A percentile compares a stretch with the other conserved stretches of the same genome.
phyloP scores from a whole-genome alignment of 2,888 invertebrate species.

The Drosophila yooni region DNA sequence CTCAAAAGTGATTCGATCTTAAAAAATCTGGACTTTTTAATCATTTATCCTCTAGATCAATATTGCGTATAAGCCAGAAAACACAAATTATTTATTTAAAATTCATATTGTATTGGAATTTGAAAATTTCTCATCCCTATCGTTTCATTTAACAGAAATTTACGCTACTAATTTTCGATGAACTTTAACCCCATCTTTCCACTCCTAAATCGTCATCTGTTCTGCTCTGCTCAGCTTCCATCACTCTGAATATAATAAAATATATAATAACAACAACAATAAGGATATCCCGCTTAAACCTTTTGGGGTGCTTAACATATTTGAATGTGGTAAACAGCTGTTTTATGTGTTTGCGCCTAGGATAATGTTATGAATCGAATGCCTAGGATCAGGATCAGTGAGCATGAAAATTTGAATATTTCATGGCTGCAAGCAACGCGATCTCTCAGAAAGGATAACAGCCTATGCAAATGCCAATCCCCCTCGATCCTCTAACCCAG shows the following conservation, averaged over 20 bases:
- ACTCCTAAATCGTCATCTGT: conserved; percentile 13
- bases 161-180: conserved; percentile 39
- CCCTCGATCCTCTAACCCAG: background rate
- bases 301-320: conserved; percentile 23
- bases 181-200: conserved; percentile 23
- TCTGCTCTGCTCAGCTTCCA: conserved; percentile 11
- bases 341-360: conserved; percentile 37
- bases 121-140: conserved; percentile 1
- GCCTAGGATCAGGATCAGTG: conserved; percentile 50
- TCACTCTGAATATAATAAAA: background rate
- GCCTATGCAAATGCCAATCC: conserved; percentile 45
- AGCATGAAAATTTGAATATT: conserved; percentile 53
- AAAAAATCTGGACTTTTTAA: too few relatives aligned
- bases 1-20: too few relatives aligned
- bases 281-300: conserved; percentile 53
- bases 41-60: too few relatives aligned
- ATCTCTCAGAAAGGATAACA: conserved; percentile 35
- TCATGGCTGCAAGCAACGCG: conserved; percentile 24
- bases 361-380: conserved; percentile 28
- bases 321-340: conserved; percentile 56
- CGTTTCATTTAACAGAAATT: conserved; percentile 10
- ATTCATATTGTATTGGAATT: background rate
- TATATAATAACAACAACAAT: conserved; percentile 2
- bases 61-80: too few relatives aligned
- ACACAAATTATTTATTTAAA: too few relatives aligned